Base-by-base conservation (phyloP, 1,140 invertebrate species). In the Cotesia vestalis region DNA sequence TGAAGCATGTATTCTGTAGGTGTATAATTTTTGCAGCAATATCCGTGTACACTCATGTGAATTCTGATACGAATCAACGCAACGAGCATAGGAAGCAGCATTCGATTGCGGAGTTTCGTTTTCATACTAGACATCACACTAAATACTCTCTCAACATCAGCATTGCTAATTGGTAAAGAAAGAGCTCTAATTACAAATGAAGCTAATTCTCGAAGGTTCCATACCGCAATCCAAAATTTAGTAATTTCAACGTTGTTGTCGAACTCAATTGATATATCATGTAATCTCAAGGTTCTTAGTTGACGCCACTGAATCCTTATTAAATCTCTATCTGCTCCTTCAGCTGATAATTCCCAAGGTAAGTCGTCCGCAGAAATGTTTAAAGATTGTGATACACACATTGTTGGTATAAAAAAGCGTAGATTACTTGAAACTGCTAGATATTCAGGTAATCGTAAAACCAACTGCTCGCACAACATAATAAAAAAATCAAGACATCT, bases 121-220 rank as follows among this genome's bases (percentile, higher is more conserved):
- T 80, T 80, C 6, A 78, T 63, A 0, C 66, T 53, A 35, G 78
- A 77, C 73, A 80, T 73, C 1, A 76, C 59, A 14, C 74, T 77
- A 69, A 78, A 79, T 0, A 67, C 71, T 68, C 77, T 73, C 63
- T 80, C 77, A 8, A 78, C 77, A 3, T 73, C 73, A 9, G 77
- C 77, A 68, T 80, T 80, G 51, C 77, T 78, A 0, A 76, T 68
- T 3, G 75, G 76, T n/a, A 78, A 73, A 12, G 71, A 71, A 17
- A 80, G 40, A n/a, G 75, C 57, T 57, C 73, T 73, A 35, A 80
- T 70, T 3, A 52, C 72, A 14, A 69, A 62, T 6, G 20, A 8
- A 9, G 76, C 77, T 4, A 80, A 46, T 46, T 79, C 75, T 27
- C 55, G 75, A 55, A 73, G 73, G 9, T 66, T 71, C 59, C 74